Conservation (phyloP, 2,888 invertebrate genomes). For the Leucoma salicis region DNA sequence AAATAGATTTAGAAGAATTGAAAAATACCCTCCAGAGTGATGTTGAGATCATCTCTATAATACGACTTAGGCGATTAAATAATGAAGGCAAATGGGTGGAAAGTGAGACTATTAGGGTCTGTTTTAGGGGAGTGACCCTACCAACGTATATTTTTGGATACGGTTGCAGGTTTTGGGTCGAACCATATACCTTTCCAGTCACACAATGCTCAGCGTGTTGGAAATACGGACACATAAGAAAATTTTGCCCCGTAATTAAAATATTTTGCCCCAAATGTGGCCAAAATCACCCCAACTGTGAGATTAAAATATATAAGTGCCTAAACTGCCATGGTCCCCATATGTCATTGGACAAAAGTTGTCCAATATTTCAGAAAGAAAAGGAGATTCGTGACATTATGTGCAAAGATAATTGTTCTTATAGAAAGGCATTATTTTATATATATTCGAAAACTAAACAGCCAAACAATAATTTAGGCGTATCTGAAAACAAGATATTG, state of each 20-base stretch:
- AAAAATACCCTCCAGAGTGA: background rate
- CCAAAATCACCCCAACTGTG: conserved; percentile 5
- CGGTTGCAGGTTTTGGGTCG: conserved; percentile 12
- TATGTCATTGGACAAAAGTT: conserved; percentile 7
- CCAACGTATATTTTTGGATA: conserved; percentile 1
- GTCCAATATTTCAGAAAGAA: conserved; percentile 7
- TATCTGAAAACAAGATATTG: too few species aligned
- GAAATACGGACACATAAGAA: conserved; percentile 8
- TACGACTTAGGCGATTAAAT: background rate
- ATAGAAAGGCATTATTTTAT: background rate
- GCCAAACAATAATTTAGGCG: too few species aligned
- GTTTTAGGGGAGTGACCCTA: conserved; percentile 1
- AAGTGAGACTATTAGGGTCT: conserved; percentile 4
- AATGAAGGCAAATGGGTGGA: background rate
- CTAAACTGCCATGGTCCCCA: conserved; percentile 10
- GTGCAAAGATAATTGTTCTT: background rate
- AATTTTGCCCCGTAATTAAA: conserved; percentile 5
- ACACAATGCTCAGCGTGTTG: conserved; percentile 12
- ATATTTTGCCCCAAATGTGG: conserved; percentile 11
- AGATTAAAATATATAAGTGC: background rate
- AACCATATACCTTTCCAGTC: conserved; percentile 14
- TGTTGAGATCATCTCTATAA: background rate
- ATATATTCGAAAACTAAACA: too few species aligned
- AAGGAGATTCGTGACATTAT: background rate
- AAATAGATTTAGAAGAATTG: background rate